These are phyloP conservation scores for Capreolus pygargus DNA, from an alignment of 2,113 vertebrate genomes.

Conservation along the genomic window DNA sequence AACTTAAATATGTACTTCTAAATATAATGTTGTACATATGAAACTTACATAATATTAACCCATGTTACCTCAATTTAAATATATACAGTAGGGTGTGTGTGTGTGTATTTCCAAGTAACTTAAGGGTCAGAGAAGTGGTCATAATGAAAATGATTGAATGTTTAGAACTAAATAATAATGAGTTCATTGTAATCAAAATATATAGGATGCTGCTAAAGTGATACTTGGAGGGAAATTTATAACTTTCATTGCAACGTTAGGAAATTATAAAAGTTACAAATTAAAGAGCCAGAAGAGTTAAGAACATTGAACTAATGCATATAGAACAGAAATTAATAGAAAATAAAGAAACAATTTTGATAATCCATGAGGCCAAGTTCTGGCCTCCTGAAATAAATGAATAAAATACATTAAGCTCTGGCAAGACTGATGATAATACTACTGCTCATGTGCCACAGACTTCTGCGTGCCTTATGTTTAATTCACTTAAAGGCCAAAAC, in stretches of 20 bases:
- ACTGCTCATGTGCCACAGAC: background rate
- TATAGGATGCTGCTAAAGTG: background rate
- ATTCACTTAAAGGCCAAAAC: background rate
- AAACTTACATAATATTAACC: background rate
- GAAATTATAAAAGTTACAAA: background rate
- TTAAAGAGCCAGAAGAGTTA: background rate
- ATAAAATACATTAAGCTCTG: background rate
- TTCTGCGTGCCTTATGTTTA: background rate
- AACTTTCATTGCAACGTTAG: background rate
- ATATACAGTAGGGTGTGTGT: background rate
- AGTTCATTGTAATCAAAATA: background rate
- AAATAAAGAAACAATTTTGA: background rate
- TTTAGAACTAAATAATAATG: background rate
- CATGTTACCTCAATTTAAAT: background rate
- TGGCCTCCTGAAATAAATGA: background rate
- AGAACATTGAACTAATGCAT: background rate
- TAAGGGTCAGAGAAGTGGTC: background rate
- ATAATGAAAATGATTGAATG: background rate
- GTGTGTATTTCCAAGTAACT: background rate
- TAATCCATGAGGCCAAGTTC: background rate
- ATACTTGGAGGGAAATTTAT: background rate
- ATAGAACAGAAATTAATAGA: background rate
- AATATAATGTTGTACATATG: background rate
- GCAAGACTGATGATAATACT: background rate
- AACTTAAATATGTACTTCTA: background rate